Base-by-base conservation (phyloP, 2,113 vertebrate genomes). In the Stictonetta naevosa region DNA sequence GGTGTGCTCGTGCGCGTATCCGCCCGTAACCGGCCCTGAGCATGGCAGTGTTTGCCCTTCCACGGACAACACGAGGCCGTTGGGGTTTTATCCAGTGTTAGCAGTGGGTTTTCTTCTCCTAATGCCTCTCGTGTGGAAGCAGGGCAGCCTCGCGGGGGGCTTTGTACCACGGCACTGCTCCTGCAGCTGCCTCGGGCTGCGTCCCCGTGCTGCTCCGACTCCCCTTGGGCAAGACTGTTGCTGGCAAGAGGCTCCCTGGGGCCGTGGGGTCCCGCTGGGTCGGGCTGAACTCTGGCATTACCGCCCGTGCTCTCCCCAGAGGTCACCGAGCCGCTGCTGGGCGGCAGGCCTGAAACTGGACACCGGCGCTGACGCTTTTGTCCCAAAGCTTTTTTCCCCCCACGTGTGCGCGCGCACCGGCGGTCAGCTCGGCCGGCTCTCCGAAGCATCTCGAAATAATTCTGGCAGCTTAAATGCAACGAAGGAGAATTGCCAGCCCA, bases 1-100 rank as follows among this genome's bases (percentile, higher is more conserved):
- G 15, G 23, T 2, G 1, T 0, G 0, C 29, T 83, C 17, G 10
- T 7, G 33, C n/a, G 55, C 3, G 1, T 34, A 29, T 21, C 15
- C 4, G 64, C 28, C 5, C 2, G 6, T 19, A 8, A 3, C 21
- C 29, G 23, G 18, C 19, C n/a, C 3, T 3, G 53, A 29, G 10
- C 38, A 10, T 52, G 68, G 11, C 22, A 66, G 9, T 10, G 22
- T 60, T 56, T 48, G 75, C 72, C 67, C 71, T 85, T 46, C 55
- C 4, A 2, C 48, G 29, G 68, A 29, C 21, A 23, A 74, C 68
- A 74, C 71, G 22, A 42, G 53, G 55, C 52, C 12, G 34, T 26
- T 7, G n/a, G 44, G 69, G 44, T 20, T 40, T 33, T 6, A 77
- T 38, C 23, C 2, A 3, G 5, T 36, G 16, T 28, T 28, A 0